phyloP scores from a whole-genome alignment of 2,888 invertebrate genomes.

The Ferdinandea cuprea region DNA sequence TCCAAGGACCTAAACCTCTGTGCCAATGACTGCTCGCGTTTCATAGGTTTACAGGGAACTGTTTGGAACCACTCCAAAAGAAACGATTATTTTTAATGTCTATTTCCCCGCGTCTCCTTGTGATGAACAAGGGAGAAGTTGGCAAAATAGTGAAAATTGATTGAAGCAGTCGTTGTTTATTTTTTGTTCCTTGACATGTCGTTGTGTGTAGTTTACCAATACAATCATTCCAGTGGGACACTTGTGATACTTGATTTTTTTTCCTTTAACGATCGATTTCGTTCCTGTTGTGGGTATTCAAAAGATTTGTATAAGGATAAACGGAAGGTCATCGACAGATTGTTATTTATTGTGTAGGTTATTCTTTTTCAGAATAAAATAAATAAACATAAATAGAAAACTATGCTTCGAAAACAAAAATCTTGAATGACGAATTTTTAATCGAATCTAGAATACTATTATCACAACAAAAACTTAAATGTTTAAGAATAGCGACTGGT shows the following conservation, averaged over 20 bases:
- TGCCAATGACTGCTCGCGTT: not conserved
- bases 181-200: not conserved
- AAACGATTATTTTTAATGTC: constrained; percentile 55
- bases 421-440: too few relatives aligned
- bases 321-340: too few relatives aligned
- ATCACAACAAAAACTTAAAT: too few relatives aligned
- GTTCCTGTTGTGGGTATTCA: too few relatives aligned
- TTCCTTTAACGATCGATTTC: too few relatives aligned
- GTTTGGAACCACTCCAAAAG: constrained; percentile 65
- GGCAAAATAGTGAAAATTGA: constrained; percentile 63
- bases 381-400: too few relatives aligned
- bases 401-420: too few relatives aligned
- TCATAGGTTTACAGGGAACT: constrained; percentile 40
- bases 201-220: constrained; percentile 22
- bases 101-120: not conserved
- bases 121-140: constrained; percentile 32
- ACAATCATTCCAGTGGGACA: constrained; percentile 39
- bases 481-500: too few relatives aligned
- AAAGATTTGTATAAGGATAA: too few relatives aligned
- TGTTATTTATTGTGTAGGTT: too few relatives aligned
- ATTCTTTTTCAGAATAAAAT: too few relatives aligned
- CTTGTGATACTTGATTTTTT: constrained; percentile 5
- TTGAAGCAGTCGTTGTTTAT: constrained; percentile 52
- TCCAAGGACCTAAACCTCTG: constrained; percentile 15
- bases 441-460: too few relatives aligned